These are phyloP conservation scores for Hoplodrina ambigua DNA, from an alignment of 2,888 invertebrate genomes.

Conservation along the genomic window DNA sequence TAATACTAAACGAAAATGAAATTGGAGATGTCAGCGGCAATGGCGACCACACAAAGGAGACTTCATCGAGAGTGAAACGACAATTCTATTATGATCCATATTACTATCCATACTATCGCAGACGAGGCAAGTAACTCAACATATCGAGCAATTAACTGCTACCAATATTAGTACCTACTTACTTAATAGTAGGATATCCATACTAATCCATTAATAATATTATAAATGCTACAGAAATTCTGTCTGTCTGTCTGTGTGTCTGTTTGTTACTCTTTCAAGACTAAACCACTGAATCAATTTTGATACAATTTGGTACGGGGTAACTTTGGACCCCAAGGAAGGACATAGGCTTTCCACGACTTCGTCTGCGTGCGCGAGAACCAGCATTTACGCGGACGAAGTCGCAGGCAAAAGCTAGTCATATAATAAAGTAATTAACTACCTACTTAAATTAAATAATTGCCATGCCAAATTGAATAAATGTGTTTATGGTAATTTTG, in stretches of 20 bases:
- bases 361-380: no score
- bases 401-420: no score
- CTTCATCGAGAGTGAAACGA: conserved; percentile 70
- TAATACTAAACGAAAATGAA: conserved; percentile 68
- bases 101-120: conserved; percentile 46
- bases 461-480: neutral
- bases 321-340: no score
- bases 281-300: no score
- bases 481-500: neutral
- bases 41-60: conserved; percentile 52
- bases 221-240: no score
- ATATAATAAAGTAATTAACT: no score
- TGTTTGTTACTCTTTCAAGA: no score
- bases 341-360: no score
- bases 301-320: no score
- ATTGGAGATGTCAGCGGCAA: conserved; percentile 59
- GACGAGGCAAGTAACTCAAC: conserved; percentile 46
- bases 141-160: neutral
- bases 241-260: no score
- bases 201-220: no score
- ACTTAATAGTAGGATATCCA: neutral
- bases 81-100: conserved; percentile 65
- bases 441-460: neutral
- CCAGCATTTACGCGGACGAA: no score
- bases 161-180: neutral